Conservation (phyloP, 2,888 invertebrate genomes). For the Lasioglossum oenotherae region DNA sequence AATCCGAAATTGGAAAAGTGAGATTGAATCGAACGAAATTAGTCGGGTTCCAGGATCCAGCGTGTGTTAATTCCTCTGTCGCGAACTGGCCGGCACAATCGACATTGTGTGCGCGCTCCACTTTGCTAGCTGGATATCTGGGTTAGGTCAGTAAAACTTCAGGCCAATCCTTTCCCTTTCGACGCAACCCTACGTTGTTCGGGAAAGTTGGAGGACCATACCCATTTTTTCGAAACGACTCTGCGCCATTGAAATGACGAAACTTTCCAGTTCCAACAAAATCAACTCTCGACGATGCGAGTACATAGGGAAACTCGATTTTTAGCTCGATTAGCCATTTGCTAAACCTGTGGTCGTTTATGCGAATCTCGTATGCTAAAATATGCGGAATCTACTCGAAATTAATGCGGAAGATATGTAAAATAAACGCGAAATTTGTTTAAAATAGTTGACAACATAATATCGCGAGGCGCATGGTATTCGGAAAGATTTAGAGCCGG, state of each 20-base stretch:
- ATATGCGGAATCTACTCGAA: background rate
- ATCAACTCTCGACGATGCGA: background rate
- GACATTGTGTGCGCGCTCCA: conserved; percentile 1
- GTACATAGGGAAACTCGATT: background rate
- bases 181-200: conserved; percentile 15
- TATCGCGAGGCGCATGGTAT: background rate
- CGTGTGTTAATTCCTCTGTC: background rate
- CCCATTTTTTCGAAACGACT: background rate
- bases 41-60: background rate
- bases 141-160: conserved; percentile 15
- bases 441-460: background rate
- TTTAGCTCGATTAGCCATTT: background rate
- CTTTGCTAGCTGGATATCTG: background rate
- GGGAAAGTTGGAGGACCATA: background rate
- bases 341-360: background rate
- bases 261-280: background rate
- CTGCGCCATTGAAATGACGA: background rate
- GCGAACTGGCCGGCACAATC: background rate
- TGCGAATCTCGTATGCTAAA: conserved; percentile 2
- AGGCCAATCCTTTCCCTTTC: conserved; percentile 27
- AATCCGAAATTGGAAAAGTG: background rate
- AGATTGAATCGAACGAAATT: background rate
- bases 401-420: background rate
- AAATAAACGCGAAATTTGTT: background rate
- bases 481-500: background rate